These are phyloP conservation scores for Galerucella nymphaeae DNA, from an alignment of 2,888 invertebrate genomes.

Conservation along the genomic window DNA sequence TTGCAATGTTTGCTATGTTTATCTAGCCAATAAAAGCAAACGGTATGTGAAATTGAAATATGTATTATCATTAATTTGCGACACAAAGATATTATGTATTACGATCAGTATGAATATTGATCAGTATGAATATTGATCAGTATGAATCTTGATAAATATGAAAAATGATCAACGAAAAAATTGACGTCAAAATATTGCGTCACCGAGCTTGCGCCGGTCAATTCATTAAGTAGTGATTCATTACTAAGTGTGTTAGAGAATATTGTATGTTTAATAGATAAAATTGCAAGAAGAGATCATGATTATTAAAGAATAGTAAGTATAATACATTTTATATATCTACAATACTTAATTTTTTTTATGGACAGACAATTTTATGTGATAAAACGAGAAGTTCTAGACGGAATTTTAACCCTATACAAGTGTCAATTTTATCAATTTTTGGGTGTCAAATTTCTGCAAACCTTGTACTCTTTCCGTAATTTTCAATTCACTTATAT, in stretches of 20 bases:
- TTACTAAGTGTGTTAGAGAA: conserved; percentile 55
- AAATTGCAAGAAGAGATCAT: conserved; percentile 65
- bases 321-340: conserved; percentile 54
- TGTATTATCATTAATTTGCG: no score
- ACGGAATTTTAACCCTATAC: conserved; percentile 38
- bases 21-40: no score
- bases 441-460: conserved; percentile 40
- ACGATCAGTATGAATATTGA: conserved; percentile 23
- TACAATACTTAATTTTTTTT: background rate
- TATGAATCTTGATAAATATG: conserved; percentile 33
- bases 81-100: background rate
- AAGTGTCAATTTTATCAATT: conserved; percentile 43
- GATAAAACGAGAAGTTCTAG: conserved; percentile 30
- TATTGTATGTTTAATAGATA: conserved; percentile 50
- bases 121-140: conserved; percentile 29
- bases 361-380: conserved; percentile 14
- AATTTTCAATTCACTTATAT: background rate
- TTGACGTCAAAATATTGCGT: conserved; percentile 75
- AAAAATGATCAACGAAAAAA: conserved; percentile 33
- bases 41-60: no score
- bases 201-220: conserved; percentile 73
- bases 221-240: conserved; percentile 68
- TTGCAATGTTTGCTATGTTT: no score
- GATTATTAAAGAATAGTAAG: conserved; percentile 81
- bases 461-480: conserved; percentile 6